Evolutionary conservation across 2,888 invertebrate genomes (phyloP).

Genomic region (Eupithecia vulgata): DNA sequence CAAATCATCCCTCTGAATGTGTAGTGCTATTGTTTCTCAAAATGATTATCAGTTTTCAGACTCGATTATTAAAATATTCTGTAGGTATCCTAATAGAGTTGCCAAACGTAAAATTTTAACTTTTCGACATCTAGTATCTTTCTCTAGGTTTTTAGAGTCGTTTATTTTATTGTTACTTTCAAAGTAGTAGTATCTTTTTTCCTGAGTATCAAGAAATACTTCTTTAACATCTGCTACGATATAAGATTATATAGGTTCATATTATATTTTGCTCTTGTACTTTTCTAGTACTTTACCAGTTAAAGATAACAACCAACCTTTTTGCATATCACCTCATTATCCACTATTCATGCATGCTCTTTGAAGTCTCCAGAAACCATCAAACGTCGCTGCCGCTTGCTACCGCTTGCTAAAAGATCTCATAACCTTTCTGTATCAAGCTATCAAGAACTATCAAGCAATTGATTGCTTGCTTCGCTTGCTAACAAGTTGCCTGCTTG

Average conservation of each 20-base stretch:
- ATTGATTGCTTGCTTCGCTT: slow-evolving; percentile 30
- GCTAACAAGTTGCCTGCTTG: slow-evolving; percentile 33
- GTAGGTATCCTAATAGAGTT: background rate
- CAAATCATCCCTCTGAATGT: background rate
- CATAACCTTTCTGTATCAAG: slow-evolving; percentile 32
- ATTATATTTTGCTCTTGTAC: background rate
- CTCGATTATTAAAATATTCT: background rate
- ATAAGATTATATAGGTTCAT: background rate
- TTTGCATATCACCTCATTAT: slow-evolving; percentile 14
- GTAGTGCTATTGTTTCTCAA: background rate
- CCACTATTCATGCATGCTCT: background rate
- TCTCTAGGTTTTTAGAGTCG: background rate
- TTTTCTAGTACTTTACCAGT: background rate
- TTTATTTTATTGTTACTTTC: background rate
- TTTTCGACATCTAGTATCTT: background rate
- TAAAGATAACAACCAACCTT: background rate
- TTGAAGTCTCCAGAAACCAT: slow-evolving; percentile 24
- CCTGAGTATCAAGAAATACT: background rate
- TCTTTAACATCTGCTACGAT: background rate
- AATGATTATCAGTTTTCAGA: background rate
- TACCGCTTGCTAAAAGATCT: slow-evolving; percentile 26
- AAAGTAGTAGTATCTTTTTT: background rate
- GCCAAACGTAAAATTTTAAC: background rate
- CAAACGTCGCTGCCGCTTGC: slow-evolving; percentile 6
- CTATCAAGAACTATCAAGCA: slow-evolving; percentile 26